These are phyloP conservation scores for Lamellibrachia luymesi DNA, from an alignment of 1,140 invertebrate genomes.

Conservation along the genomic window DNA sequence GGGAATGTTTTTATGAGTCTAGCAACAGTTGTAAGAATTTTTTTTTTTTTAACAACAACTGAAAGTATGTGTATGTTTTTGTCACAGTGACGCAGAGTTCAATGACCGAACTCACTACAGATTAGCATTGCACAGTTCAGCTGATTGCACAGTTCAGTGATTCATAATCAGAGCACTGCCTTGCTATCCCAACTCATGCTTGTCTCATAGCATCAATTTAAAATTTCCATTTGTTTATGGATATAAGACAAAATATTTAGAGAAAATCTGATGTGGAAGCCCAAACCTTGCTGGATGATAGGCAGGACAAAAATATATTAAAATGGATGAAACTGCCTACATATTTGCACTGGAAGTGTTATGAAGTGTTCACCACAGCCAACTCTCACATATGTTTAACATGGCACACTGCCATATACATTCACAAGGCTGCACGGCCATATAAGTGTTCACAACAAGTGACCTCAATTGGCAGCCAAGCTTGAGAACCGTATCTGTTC, in stretches of 20 bases:
- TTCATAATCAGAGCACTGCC: neutral
- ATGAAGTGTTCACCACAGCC: neutral
- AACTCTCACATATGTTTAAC: neutral
- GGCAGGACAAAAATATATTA: neutral
- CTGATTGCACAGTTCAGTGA: neutral
- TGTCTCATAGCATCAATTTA: too few relatives aligned
- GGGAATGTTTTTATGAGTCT: neutral
- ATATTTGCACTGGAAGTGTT: neutral
- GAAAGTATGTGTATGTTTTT: neutral
- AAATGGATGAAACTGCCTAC: neutral
- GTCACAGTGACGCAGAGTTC: neutral
- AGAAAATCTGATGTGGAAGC: neutral
- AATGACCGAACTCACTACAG: neutral
- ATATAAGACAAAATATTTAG: neutral
- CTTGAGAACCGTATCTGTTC: neutral
- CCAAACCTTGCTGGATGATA: neutral
- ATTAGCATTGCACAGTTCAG: neutral
- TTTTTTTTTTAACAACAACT: neutral
- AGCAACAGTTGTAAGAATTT: neutral
- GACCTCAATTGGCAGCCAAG: neutral
- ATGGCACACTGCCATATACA: neutral
- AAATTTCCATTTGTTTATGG: too few relatives aligned
- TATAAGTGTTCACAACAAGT: neutral
- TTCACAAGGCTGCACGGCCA: neutral
- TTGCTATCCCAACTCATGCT: too few relatives aligned